Evolutionary conservation across 2,797 vertebrate species (phyloP).

Genomic region (Cyclopterus lumpus): DNA sequence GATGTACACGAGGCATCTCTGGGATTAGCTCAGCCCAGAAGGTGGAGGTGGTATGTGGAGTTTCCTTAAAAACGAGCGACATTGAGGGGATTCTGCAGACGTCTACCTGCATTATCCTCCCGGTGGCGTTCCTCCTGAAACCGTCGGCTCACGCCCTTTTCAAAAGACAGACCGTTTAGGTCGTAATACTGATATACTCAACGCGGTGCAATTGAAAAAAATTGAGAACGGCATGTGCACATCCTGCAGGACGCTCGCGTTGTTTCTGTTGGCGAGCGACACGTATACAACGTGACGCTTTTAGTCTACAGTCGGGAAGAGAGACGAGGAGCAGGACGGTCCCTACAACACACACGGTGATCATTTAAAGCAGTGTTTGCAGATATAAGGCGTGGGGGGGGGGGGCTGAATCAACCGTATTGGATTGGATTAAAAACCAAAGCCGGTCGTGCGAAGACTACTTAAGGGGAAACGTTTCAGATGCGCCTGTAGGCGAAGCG

Average conservation of each 20-base stretch:
- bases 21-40: slow-evolving; percentile 66
- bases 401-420: slow-evolving; percentile 42
- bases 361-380: slow-evolving; percentile 15
- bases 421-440: slow-evolving; percentile 62
- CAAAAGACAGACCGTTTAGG: slow-evolving; percentile 25
- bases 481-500: slow-evolving; percentile 7
- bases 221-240: slow-evolving; percentile 24
- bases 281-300: slow-evolving; percentile 28
- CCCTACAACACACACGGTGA: slow-evolving; percentile 26
- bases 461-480: slow-evolving; percentile 11
- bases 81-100: background rate
- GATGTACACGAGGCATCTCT: slow-evolving; percentile 55
- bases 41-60: slow-evolving; percentile 49
- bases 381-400: too few species aligned
- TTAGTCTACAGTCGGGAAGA: slow-evolving; percentile 38
- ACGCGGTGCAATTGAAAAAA: slow-evolving; percentile 30
- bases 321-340: slow-evolving; percentile 24
- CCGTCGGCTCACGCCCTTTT: background rate
- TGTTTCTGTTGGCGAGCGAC: slow-evolving; percentile 45
- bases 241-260: slow-evolving; percentile 23
- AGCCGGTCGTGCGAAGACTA: slow-evolving; percentile 26
- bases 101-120: background rate
- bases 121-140: slow-evolving; percentile 2
- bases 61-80: slow-evolving; percentile 25
- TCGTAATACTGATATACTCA: background rate